phyloP scores from a whole-genome alignment of 2,888 invertebrate species.

The Crossocerus cetratus region DNA sequence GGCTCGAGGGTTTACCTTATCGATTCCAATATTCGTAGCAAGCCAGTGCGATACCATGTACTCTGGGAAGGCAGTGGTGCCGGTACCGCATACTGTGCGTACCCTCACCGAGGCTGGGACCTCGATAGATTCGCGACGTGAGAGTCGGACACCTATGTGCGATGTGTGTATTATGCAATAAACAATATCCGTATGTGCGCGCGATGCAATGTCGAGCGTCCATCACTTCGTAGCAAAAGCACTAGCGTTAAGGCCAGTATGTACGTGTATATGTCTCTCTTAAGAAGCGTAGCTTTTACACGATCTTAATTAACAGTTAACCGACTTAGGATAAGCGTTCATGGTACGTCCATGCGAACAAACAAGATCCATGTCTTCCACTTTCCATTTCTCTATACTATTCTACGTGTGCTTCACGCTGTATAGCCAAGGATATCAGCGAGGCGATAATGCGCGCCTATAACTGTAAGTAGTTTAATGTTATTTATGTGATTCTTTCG shows the following conservation, averaged over 20 bases:
- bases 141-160: constrained; percentile 64
- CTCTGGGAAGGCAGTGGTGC: not conserved
- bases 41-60: constrained; percentile 6
- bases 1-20: not conserved
- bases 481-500: constrained; percentile 31
- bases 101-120: not conserved
- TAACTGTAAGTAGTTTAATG: constrained; percentile 22
- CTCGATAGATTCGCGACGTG: constrained; percentile 35
- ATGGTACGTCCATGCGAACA: constrained; percentile 20
- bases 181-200: constrained; percentile 63
- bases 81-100: not conserved
- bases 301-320: constrained; percentile 15
- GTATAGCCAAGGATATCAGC: not conserved
- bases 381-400: constrained; percentile 33
- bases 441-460: constrained; percentile 12
- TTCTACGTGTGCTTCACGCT: constrained; percentile 11
- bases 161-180: constrained; percentile 76
- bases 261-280: constrained; percentile 8
- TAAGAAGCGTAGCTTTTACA: constrained; percentile 41
- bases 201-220: constrained; percentile 57
- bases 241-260: not conserved
- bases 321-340: constrained; percentile 19
- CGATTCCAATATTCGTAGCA: not conserved
- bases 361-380: constrained; percentile 74
- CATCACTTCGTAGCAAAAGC: constrained; percentile 45